Percentiles rank a stretch among this genome's conserved stretches.
Conservation (phyloP, 2,797 vertebrate genomes). For the Pelochelys cantorii region DNA sequence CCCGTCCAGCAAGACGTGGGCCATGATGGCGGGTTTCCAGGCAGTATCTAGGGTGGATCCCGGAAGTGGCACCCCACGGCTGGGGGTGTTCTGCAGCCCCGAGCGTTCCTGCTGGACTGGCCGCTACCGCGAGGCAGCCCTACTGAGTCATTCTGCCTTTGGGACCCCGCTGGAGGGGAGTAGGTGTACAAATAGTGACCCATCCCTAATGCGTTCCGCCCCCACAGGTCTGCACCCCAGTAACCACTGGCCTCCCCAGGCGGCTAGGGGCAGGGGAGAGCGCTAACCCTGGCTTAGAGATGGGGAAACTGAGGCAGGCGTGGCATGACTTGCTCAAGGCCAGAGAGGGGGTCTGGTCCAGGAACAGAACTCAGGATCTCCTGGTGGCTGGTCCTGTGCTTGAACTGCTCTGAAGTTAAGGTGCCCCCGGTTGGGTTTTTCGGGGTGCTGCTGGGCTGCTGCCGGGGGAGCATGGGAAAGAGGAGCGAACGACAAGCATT, state of each 20-base stretch:
- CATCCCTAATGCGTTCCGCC: no score
- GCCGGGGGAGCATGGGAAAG: not conserved
- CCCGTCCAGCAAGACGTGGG: not conserved
- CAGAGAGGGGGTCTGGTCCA: fast-evolving
- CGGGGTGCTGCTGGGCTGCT: not conserved
- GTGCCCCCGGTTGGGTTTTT: not conserved
- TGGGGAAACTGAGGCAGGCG: not conserved
- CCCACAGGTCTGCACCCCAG: no score
- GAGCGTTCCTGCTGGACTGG: not conserved
- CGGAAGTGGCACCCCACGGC: no score
- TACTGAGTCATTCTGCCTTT: not conserved
- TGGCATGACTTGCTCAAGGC: not conserved
- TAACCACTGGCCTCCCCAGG: not conserved
- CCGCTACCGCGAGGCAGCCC: no score
- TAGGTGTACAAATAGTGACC: not conserved
- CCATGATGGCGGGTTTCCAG: not conserved
- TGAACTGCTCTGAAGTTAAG: not conserved
- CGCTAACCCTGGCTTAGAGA: not conserved
- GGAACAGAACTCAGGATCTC: not conserved
- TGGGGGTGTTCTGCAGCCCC: not conserved
- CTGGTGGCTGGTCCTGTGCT: not conserved
- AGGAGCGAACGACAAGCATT: not conserved
- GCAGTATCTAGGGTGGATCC: not conserved
- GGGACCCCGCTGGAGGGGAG: not conserved
- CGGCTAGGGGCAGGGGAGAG: not conserved